These are phyloP conservation scores for Alosa sapidissima DNA, from an alignment of 2,797 vertebrate genomes.

Conservation along the genomic window DNA sequence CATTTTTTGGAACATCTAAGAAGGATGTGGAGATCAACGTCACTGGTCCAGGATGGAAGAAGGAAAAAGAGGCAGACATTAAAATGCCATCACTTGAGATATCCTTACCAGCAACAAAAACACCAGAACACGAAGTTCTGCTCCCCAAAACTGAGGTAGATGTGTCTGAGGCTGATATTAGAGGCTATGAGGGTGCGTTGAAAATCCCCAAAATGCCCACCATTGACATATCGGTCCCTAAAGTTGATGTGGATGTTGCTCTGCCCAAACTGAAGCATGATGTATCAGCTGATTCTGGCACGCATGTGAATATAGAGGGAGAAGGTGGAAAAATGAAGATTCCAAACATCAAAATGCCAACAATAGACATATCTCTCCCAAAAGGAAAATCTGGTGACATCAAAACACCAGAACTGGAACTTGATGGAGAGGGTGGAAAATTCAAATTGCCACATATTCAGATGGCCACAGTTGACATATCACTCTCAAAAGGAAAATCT, in stretches of 20 bases:
- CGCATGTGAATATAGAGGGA: constrained; percentile 45
- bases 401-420: constrained; percentile 32
- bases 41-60: constrained; percentile 53
- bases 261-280: constrained; percentile 63
- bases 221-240: constrained; percentile 71
- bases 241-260: constrained; percentile 69
- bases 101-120: constrained; percentile 68
- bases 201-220: constrained; percentile 75
- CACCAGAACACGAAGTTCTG: constrained; percentile 67
- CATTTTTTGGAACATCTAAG: constrained; percentile 73
- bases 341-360: constrained; percentile 48
- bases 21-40: constrained; percentile 63
- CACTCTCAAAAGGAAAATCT: constrained; percentile 57
- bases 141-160: constrained; percentile 72
- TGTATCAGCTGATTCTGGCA: constrained; percentile 25
- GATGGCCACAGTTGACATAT: constrained; percentile 64
- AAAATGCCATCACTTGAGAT: constrained; percentile 75
- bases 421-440: constrained; percentile 29
- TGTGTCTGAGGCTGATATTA: constrained; percentile 72
- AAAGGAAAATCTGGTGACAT: constrained; percentile 38
- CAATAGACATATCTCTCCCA: constrained; percentile 38
- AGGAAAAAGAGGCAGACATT: constrained; percentile 56
- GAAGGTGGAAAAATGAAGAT: constrained; percentile 54
- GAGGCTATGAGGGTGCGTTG: constrained; percentile 71
- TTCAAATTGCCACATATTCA: constrained; percentile 51